A percentile compares a stretch with the other conserved stretches of the same genome.
Conservation (phyloP, 2,113 vertebrate species). For the Saguinus imperator region DNA sequence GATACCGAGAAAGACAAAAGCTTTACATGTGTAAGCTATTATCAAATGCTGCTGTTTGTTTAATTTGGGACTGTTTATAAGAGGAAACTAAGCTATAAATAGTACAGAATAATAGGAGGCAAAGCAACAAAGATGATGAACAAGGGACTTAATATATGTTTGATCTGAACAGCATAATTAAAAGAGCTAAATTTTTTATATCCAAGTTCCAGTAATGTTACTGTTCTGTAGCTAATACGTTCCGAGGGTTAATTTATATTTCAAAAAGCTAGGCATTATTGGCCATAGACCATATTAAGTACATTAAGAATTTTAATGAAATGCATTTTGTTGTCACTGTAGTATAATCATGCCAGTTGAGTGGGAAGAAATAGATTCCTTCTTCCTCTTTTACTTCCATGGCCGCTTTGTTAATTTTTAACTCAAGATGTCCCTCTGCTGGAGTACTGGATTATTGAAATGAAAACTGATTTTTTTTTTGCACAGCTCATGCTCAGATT, state of each 20-base stretch:
- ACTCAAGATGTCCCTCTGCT: conserved; percentile 82
- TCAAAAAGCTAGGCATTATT: not conserved
- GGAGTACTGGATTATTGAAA: conserved; percentile 56
- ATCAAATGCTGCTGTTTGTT: not conserved
- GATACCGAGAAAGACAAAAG: not conserved
- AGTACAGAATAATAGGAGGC: not conserved
- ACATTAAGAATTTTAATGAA: not conserved
- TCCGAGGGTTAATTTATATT: not conserved
- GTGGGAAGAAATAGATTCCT: not conserved
- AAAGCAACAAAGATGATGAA: not conserved
- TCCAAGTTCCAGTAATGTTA: not conserved
- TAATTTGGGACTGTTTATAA: not conserved
- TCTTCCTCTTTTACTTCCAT: not conserved
- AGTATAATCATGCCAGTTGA: not conserved
- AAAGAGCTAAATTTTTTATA: not conserved
- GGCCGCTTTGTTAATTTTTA: conserved; percentile 60
- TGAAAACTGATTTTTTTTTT: not conserved
- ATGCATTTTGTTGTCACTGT: not conserved
- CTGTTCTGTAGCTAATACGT: not conserved
- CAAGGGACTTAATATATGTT: not conserved
- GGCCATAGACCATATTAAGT: not conserved
- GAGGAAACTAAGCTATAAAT: not conserved
- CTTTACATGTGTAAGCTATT: not conserved
- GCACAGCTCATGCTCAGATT: not conserved
- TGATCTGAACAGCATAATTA: not conserved